A percentile compares a stretch with the other conserved stretches of the same genome.
Conservation (phyloP, 2,113 vertebrate genomes). For the Thomomys bottae region DNA sequence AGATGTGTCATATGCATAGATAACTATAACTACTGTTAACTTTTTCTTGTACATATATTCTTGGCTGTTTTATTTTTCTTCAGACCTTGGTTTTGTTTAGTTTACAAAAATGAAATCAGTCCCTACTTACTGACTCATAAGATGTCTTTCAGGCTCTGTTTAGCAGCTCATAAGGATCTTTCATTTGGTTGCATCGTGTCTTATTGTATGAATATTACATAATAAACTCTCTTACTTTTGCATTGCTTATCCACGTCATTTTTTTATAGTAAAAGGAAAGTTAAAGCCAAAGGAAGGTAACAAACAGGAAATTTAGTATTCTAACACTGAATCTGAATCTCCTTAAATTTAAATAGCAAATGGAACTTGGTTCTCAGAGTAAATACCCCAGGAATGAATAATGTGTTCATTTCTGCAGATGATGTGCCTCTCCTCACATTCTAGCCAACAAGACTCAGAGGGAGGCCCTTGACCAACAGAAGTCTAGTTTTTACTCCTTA, state of each 20-base stretch:
- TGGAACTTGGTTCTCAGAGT: constrained; percentile 19
- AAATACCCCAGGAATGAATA: neutral
- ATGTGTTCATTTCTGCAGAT: neutral
- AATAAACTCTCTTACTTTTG: neutral
- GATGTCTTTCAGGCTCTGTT: neutral
- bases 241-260: neutral
- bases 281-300: neutral
- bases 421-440: neutral
- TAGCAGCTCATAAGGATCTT: neutral
- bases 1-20: neutral
- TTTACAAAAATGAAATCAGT: constrained; percentile 13
- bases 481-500: constrained; percentile 9
- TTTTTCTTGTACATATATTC: neutral
- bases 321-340: constrained; percentile 12
- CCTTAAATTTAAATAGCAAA: neutral
- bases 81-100: neutral
- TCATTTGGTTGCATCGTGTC: neutral
- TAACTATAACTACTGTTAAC: neutral
- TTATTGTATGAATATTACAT: neutral
- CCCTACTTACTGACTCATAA: neutral
- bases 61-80: neutral
- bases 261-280: constrained; percentile 25
- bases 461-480: neutral
- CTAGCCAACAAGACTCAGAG: neutral
- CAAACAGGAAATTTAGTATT: neutral